These are phyloP conservation scores for Pharmacophagus antenor DNA, from an alignment of 2,888 invertebrate species.

Conservation along the genomic window DNA sequence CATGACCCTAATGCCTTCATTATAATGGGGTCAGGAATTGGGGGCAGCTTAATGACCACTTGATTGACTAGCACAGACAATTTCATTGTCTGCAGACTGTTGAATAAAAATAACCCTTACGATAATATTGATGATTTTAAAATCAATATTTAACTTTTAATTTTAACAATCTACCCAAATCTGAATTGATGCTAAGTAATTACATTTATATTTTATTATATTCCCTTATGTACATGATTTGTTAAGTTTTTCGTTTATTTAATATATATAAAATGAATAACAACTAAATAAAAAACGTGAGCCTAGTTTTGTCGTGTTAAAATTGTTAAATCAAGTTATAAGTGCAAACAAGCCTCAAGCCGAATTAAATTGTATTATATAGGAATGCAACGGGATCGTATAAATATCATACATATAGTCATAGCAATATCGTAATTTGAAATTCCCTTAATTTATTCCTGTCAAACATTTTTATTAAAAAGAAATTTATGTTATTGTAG, in stretches of 20 bases:
- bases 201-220: too few relatives aligned
- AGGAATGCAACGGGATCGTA: background rate
- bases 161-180: background rate
- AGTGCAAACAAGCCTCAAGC: too few relatives aligned
- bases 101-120: background rate
- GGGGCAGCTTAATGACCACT: slow-evolving; percentile 25
- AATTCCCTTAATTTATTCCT: background rate
- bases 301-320: too few relatives aligned
- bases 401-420: too few relatives aligned
- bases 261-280: too few relatives aligned
- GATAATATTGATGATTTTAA: background rate
- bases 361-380: background rate
- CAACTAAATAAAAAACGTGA: too few relatives aligned
- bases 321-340: too few relatives aligned
- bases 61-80: slow-evolving; percentile 23
- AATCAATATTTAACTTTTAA: background rate
- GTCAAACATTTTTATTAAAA: too few relatives aligned
- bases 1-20: slow-evolving; percentile 22
- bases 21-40: slow-evolving; percentile 26
- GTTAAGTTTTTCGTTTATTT: too few relatives aligned
- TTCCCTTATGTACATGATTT: too few relatives aligned
- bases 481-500: too few relatives aligned
- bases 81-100: slow-evolving; percentile 1
- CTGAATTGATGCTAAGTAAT: background rate
- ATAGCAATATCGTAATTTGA: background rate